phyloP scores from a whole-genome alignment of 1,140 invertebrate species.

The Magallana gigas region DNA sequence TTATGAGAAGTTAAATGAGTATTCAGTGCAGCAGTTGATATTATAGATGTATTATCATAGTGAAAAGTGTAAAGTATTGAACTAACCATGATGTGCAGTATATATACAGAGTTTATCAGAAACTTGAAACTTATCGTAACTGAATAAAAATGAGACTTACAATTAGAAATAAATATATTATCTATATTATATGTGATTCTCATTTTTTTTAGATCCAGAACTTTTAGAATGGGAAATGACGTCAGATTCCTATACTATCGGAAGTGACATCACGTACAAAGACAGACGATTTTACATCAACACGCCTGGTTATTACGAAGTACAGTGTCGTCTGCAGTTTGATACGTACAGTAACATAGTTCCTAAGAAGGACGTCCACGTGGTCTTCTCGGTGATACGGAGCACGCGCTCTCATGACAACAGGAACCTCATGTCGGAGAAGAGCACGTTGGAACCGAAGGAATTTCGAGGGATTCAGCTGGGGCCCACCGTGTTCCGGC shows the following conservation, averaged over 20 bases:
- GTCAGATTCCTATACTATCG: neutral
- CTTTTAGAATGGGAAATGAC: neutral
- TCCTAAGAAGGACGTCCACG: neutral
- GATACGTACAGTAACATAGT: neutral
- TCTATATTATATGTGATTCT: too few relatives aligned
- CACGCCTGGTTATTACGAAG: neutral
- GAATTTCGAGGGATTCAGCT: neutral
- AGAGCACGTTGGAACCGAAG: neutral
- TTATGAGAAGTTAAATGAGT: too few relatives aligned
- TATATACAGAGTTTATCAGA: too few relatives aligned
- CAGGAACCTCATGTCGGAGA: neutral
- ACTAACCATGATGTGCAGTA: too few relatives aligned
- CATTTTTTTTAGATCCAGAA: neutral
- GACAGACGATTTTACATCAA: constrained; percentile 17
- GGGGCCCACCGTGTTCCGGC: neutral
- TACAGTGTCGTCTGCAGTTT: constrained; percentile 20
- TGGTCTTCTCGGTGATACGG: neutral
- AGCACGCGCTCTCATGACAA: neutral
- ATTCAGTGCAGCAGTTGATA: too few relatives aligned
- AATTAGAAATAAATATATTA: too few relatives aligned
- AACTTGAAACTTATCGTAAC: too few relatives aligned
- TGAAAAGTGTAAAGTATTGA: too few relatives aligned
- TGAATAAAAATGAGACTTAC: too few relatives aligned
- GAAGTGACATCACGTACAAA: constrained; percentile 5
- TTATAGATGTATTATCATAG: too few relatives aligned